Conservation (phyloP, 2,888 invertebrate genomes). For the Leucozona laternaria region DNA sequence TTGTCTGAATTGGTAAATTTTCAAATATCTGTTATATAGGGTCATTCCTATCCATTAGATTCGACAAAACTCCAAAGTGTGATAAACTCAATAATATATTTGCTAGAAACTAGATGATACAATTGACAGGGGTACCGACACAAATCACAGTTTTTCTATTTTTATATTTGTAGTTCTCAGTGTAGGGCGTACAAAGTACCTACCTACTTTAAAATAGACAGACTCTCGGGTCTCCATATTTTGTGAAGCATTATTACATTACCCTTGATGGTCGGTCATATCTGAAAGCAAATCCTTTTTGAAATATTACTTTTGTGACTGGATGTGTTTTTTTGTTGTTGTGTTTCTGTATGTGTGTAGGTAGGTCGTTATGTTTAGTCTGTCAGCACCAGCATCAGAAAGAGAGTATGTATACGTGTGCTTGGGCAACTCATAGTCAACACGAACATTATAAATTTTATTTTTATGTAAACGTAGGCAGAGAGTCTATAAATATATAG, state of each 20-base stretch:
- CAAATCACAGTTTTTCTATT: too few relatives aligned
- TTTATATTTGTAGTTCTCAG: background rate
- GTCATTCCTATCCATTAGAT: too few relatives aligned
- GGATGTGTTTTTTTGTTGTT: background rate
- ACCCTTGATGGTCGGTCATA: background rate
- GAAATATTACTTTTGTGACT: constrained; percentile 7
- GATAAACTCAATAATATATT: too few relatives aligned
- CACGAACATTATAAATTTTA: constrained; percentile 11
- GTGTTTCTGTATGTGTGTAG: background rate
- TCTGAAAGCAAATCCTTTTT: background rate
- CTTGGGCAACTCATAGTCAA: background rate
- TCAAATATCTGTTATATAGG: too few relatives aligned
- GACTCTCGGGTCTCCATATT: background rate
- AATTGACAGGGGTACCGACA: too few relatives aligned
- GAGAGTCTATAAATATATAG: constrained; percentile 22
- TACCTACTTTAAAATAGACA: background rate
- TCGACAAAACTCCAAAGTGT: too few relatives aligned
- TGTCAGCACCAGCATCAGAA: constrained; percentile 9
- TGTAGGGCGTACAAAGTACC: background rate
- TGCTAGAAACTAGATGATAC: too few relatives aligned
- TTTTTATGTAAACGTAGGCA: constrained; percentile 27
- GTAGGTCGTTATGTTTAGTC: constrained; percentile 3
- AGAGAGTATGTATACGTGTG: background rate
- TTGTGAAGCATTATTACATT: background rate
- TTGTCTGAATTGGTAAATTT: too few relatives aligned